phyloP scores from a whole-genome alignment of 1,140 invertebrate genomes.

The Diploscapter pachys region DNA sequence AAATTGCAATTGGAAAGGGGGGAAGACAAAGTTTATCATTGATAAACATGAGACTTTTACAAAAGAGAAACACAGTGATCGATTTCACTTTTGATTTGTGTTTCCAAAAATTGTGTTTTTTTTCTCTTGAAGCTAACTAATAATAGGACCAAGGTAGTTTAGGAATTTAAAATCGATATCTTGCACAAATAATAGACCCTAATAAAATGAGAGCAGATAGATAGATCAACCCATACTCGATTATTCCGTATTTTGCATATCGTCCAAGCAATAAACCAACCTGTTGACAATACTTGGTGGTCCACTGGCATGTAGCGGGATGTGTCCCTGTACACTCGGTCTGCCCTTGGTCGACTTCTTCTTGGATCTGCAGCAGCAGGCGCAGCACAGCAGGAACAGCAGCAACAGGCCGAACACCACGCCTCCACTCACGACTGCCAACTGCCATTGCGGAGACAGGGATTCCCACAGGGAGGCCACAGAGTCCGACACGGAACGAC shows the following conservation, averaged over 20 bases:
- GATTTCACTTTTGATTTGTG: too few species aligned
- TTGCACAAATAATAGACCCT: not conserved
- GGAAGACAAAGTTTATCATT: too few species aligned
- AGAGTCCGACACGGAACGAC: constrained; percentile 5
- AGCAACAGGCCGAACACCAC: constrained; percentile 42
- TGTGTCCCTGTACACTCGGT: not conserved
- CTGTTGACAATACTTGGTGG: constrained; percentile 18
- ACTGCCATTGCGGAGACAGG: constrained; percentile 13
- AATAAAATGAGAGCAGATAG: too few species aligned
- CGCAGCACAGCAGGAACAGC: constrained; percentile 33
- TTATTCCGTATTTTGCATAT: constrained; percentile 17
- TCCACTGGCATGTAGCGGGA: not conserved
- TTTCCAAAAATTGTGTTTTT: too few species aligned
- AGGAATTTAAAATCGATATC: not conserved
- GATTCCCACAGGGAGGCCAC: constrained; percentile 22
- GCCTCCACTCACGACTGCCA: constrained; percentile 42
- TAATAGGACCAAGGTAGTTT: not conserved
- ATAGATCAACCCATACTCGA: not conserved
- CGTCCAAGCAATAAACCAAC: not conserved
- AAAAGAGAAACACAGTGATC: too few species aligned
- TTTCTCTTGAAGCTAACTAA: too few species aligned
- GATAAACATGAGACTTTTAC: too few species aligned
- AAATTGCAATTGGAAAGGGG: too few species aligned
- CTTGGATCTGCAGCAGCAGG: constrained; percentile 36
- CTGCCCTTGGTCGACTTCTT: constrained; percentile 25